These are phyloP conservation scores for Drosophila kanekoi DNA, from an alignment of 2,888 invertebrate genomes.

Conservation along the genomic window DNA sequence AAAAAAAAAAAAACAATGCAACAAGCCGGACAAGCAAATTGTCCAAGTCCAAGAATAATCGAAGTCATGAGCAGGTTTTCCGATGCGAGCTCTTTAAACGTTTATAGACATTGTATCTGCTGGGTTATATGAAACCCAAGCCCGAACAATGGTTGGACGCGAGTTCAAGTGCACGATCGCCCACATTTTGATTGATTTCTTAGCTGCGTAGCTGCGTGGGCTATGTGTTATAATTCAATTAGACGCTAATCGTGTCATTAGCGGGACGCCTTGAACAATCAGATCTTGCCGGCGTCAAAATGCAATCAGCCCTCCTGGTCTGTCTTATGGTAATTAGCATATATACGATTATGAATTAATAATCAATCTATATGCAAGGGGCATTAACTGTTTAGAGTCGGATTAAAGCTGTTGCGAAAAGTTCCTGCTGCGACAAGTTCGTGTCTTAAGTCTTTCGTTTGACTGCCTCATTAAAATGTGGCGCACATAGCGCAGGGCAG, in stretches of 20 bases:
- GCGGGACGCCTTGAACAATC: constrained; percentile 38
- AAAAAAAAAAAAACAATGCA: constrained; percentile 13
- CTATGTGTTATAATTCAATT: constrained; percentile 68
- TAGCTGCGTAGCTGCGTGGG: constrained; percentile 54
- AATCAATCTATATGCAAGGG: constrained; percentile 76
- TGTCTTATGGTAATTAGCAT: constrained; percentile 21
- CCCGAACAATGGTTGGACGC: constrained; percentile 9
- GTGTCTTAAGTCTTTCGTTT: constrained; percentile 78
- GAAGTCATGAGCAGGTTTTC: constrained; percentile 41
- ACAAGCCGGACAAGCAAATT: constrained; percentile 35
- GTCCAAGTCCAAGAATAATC: constrained; percentile 6
- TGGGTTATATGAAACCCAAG: neutral
- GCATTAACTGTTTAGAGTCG: constrained; percentile 60
- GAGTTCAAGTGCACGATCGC: constrained; percentile 67
- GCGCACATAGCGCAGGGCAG: constrained; percentile 32
- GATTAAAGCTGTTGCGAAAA: constrained; percentile 62
- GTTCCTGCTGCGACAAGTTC: constrained; percentile 78
- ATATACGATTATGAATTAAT: constrained; percentile 46
- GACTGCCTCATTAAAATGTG: constrained; percentile 48
- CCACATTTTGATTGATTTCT: constrained; percentile 36
- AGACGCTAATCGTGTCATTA: constrained; percentile 70
- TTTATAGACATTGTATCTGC: constrained; percentile 20
- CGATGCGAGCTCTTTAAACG: constrained; percentile 26
- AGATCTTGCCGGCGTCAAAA: constrained; percentile 38
- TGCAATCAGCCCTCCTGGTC: constrained; percentile 53